Base-by-base conservation (phyloP, 1,140 invertebrate genomes). In the Cyclina sinensis region DNA sequence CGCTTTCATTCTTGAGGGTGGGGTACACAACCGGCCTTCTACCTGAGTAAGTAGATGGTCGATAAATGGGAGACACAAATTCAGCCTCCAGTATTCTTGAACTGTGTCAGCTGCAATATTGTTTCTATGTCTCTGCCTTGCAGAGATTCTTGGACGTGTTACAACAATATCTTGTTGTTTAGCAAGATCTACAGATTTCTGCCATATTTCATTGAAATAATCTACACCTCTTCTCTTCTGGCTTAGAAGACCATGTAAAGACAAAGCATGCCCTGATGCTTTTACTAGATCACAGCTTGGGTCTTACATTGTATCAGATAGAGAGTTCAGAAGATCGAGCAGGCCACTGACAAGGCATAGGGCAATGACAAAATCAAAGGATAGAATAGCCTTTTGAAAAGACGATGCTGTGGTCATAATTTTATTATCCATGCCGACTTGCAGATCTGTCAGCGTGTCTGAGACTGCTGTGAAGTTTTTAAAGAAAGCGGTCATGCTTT, bases 281-380 rank as follows among this genome's bases (percentile, higher is more conserved):
- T 80, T 57, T 18, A 80, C 76, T 5, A 80, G 39, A 24, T 80
- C 76, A 80, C 76, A 80, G 30, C 12, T 54, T 43, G 46, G 46
- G 27, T 51, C 51, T 24, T 80, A 48, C 46, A 54, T 35, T 5
- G 35, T 21, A 14, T 80, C 46, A 35, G 39, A 76, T 1, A 76
- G 73, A n/a, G 39, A 37, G 24, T 9, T 68, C 5, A 68, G 62
- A 32, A 30, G n/a, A 4, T 68, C 62, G 3, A 68, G 62, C 5
- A 30, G 62, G 62, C 62, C 62, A 32, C 62, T 68, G 11, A 68
- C 62, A 68, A 30, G 24, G 32, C 62, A 68, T 4, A 68, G 62
- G 62, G 7, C 21, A 3, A 57, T 57, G 18, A 57, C 51, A 18
- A 57, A 57, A 21, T 57, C 51, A 57, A 57, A 57, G 4, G 51